Conservation (phyloP, 2,888 invertebrate species). For the Adelphocoris suturalis region DNA sequence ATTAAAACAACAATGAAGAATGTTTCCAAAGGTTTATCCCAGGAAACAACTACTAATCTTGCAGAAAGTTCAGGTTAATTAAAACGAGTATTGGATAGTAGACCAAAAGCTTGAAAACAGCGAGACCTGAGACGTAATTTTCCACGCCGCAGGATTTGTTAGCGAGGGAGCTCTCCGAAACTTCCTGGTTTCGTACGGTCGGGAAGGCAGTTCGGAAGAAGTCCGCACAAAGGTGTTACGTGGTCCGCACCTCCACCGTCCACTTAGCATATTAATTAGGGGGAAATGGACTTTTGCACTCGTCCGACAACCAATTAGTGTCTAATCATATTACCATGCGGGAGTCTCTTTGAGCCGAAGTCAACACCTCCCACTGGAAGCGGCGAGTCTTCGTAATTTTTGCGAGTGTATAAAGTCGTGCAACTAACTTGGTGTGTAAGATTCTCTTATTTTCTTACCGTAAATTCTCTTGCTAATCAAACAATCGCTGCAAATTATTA, state of each 20-base stretch:
- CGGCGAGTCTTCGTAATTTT: too few species aligned
- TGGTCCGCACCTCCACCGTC: not conserved
- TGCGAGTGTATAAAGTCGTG: too few species aligned
- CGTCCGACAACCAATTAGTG: conserved; percentile 25
- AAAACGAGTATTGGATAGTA: too few species aligned
- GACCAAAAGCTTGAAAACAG: not conserved
- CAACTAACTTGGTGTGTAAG: too few species aligned
- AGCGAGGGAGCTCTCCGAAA: not conserved
- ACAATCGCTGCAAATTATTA: too few species aligned
- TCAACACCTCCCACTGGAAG: not conserved
- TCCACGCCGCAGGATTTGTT: not conserved
- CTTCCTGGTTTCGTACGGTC: conserved; percentile 28
- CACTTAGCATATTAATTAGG: conserved; percentile 14
- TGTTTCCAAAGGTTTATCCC: too few species aligned
- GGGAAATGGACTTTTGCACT: conserved; percentile 26
- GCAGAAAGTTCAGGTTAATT: too few species aligned
- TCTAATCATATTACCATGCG: conserved; percentile 10
- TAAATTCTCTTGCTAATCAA: too few species aligned
- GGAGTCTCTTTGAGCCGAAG: not conserved
- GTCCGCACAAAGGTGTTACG: conserved; percentile 29
- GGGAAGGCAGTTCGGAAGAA: conserved; percentile 1
- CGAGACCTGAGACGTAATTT: not conserved
- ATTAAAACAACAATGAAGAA: too few species aligned
- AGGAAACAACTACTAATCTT: too few species aligned
- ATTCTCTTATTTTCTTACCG: too few species aligned